Base-by-base conservation (phyloP, 64 coral and sea anemone species). In the Montipora sp. region DNA sequence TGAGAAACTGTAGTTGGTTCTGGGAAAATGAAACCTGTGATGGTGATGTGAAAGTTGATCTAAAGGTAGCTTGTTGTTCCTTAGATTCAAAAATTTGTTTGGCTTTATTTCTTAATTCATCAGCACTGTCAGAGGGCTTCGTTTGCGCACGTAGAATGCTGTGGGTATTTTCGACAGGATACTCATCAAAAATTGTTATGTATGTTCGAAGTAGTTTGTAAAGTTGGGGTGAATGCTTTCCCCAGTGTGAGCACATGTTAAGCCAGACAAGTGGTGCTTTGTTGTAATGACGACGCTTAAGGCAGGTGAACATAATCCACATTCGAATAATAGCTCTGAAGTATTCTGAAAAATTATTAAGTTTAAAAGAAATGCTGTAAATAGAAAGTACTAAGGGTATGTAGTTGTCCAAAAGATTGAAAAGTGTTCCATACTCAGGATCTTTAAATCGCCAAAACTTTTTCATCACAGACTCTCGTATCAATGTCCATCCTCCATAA, bases 121-220 rank as follows among this genome's bases (percentile, higher is more conserved):
- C 75, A 13, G 77, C 89, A 24, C 75, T 81, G 45, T 90, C 89
- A 53, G 19, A 20, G 53, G 53, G 53, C 53, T 75, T 83, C 51
- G 89, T 91, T 82, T 79, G 11, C 3, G 89, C 60, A 55, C 78
- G 21, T 73, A 91, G 63, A 10, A 91, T 91, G 36, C 89, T 91
- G 45, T 91, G 79, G 22, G 89, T n/a, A 82, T 91, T 91, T 69
- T 91, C 89, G 8, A 91, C 89, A 57, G 89, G 79, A 21, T 91
- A 91, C 66, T 93, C 91, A 49, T 93, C 91, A 87, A 87, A 79
- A 16, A 87, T 75, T 14, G 59, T 51, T 5, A 84, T 57, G 48
- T 48, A 74, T 5, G 61, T 47, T n/a, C 47, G 72, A 21, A 83
- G 18, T 10, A 59, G 7, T 11, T 84, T 19, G 46, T 77, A 84